Percentiles rank a stretch among this genome's conserved stretches.
These are phyloP conservation scores for Cossypha caffra DNA, from an alignment of 2,797 vertebrate genomes.

Conservation along the genomic window DNA sequence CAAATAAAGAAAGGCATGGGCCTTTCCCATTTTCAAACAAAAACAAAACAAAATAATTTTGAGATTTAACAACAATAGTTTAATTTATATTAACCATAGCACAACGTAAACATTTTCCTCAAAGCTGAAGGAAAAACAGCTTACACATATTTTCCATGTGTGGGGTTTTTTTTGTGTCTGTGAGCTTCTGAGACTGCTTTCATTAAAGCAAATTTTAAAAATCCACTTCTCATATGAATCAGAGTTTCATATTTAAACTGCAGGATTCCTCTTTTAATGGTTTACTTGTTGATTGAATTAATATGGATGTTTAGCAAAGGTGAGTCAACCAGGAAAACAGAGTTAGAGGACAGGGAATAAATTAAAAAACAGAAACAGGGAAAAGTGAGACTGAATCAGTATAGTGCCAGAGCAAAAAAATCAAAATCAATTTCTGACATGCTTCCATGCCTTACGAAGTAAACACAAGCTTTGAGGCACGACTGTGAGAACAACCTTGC, in stretches of 20 bases:
- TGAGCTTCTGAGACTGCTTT: conserved; percentile 49
- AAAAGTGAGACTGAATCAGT: neutral
- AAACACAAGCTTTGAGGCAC: neutral
- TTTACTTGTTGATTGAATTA: conserved; percentile 29
- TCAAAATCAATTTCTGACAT: neutral
- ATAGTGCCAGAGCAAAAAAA: neutral
- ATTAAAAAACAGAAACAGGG: neutral
- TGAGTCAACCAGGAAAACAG: neutral
- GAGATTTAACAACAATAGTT: conserved; percentile 38
- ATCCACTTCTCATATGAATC: conserved; percentile 53
- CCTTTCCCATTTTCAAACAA: conserved; percentile 15
- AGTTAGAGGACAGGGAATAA: neutral
- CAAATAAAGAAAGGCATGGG: neutral
- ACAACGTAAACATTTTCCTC: conserved; percentile 59
- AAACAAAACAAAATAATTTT: conserved; percentile 36
- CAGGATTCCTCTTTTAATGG: conserved; percentile 23
- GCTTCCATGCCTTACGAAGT: neutral
- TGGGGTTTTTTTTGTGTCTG: neutral
- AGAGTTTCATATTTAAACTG: conserved; percentile 38
- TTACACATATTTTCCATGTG: conserved; percentile 68
- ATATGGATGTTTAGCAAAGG: neutral
- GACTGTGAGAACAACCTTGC: neutral
- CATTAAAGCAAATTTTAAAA: conserved; percentile 62
- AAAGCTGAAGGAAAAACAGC: conserved; percentile 51
- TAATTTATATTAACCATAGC: conserved; percentile 39